These are phyloP conservation scores for Chelonus insularis DNA, from an alignment of 1,140 invertebrate genomes.

Conservation along the genomic window DNA sequence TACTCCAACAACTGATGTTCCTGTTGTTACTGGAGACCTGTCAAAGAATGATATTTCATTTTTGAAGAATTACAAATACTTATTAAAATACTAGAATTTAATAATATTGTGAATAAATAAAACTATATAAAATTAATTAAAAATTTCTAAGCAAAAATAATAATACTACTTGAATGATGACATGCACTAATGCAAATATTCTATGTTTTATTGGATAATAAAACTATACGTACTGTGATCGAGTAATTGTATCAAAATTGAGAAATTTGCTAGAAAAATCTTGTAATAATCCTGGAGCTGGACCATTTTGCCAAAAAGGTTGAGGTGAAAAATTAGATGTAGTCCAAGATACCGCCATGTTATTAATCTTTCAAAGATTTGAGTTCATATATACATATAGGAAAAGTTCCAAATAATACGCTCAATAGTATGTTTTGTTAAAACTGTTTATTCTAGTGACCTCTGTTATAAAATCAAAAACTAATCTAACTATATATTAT, in stretches of 20 bases:
- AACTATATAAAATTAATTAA: neutral
- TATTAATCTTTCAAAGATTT: too few species aligned
- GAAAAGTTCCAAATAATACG: too few species aligned
- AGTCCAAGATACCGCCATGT: conserved; percentile 44
- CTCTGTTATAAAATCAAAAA: too few species aligned
- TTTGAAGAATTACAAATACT: too few species aligned
- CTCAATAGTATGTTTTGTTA: too few species aligned
- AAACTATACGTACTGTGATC: conserved; percentile 68
- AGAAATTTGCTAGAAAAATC: conserved; percentile 65
- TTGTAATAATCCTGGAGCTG: conserved; percentile 69
- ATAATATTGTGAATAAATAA: conserved; percentile 1
- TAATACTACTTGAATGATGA: conserved; percentile 5
- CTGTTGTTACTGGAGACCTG: conserved; percentile 84
- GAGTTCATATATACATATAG: too few species aligned
- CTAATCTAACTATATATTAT: too few species aligned
- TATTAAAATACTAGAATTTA: too few species aligned
- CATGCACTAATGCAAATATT: conserved; percentile 24
- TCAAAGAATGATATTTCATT: too few species aligned
- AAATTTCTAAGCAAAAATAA: neutral
- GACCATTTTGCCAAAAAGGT: conserved; percentile 74
- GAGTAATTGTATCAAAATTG: conserved; percentile 53
- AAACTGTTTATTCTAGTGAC: too few species aligned
- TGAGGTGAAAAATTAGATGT: conserved; percentile 37
- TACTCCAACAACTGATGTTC: conserved; percentile 87
- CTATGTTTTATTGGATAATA: conserved; percentile 17